Evolutionary conservation across 2,113 vertebrate species (phyloP), one percentile per base, ranked within the genome.

Genomic region (Eolophus roseicapilla): DNA sequence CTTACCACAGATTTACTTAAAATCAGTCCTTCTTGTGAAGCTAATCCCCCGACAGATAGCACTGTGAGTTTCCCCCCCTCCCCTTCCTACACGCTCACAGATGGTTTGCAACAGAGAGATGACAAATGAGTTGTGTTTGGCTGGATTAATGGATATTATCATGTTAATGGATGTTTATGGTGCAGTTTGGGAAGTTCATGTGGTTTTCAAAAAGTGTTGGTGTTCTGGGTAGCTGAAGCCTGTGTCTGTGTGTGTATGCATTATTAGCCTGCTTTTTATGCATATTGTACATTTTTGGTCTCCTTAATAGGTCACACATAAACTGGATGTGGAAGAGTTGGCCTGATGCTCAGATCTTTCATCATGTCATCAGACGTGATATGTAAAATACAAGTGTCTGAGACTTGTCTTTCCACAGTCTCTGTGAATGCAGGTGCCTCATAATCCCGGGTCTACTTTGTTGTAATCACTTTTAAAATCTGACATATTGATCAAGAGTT

Each of bases 91-190:
- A 94, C 20, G 67, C 84, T 94, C 97, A 96, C 97, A 98, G 96
- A 98, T 97, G 97, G 97, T 95, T 97, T 96, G 97, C 95, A 96
- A 93, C 85, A 93, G 97, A 97, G 97, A 97, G 96, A 97, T 98
- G 98, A 98, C 98, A 98, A 98, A 98, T 98, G 98, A 98, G 97
- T 98, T 98, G 97, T 97, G 95, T 98, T 98, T 98, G 98, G 95
- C 59, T 93, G 98, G 98, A 98, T 98, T 98, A 98, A 98, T 97
- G 98, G 91, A 80, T 96, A 98, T 98, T 98, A 98, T 98, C 98
- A 98, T 98, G 97, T 97, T 98, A 98, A 98, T 98, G 96, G 97
- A 64, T 98, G 97, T 96, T 97, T 98, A 97, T 95, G 97, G 97
- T 97, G 96, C 95, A 96, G 96, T 98, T 98, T 97, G 96, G 96